Evolutionary conservation across 2,797 vertebrate genomes (phyloP).

Genomic region (Xerus rutilus): DNA sequence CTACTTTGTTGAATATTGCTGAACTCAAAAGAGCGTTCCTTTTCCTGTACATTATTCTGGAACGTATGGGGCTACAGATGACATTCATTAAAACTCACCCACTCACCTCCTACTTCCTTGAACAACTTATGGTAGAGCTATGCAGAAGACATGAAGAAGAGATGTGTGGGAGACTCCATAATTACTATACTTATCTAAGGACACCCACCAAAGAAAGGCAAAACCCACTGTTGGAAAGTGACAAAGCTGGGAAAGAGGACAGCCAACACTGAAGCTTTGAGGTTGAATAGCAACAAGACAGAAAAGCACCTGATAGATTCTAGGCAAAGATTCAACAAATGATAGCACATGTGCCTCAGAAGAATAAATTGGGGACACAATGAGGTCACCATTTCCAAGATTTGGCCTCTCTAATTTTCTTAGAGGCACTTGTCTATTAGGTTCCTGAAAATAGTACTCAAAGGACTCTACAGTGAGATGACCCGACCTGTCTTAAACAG

Average conservation of each 20-base stretch:
- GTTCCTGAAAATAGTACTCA: background rate
- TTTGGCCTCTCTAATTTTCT: background rate
- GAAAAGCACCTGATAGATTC: background rate
- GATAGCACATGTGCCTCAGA: no score
- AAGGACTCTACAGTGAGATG: background rate
- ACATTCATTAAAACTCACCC: conserved; percentile 68
- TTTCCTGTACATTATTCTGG: conserved; percentile 28
- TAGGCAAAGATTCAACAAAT: background rate
- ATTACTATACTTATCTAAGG: conserved; percentile 27
- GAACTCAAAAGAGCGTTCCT: conserved; percentile 37
- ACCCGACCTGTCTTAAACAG: background rate
- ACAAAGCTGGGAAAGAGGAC: background rate
- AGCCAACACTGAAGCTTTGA: background rate
- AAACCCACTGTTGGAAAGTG: background rate
- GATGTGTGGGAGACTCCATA: background rate
- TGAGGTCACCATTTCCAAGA: background rate
- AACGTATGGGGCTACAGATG: conserved; percentile 31
- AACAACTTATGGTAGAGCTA: conserved; percentile 55
- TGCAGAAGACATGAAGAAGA: background rate
- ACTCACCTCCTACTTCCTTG: conserved; percentile 62
- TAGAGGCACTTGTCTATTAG: background rate
- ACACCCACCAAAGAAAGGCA: background rate
- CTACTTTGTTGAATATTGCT: conserved; percentile 46
- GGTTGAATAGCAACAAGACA: background rate
- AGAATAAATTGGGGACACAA: background rate